Base-by-base conservation (phyloP, 1,140 invertebrate genomes). In the Caenorhabditis latens region DNA sequence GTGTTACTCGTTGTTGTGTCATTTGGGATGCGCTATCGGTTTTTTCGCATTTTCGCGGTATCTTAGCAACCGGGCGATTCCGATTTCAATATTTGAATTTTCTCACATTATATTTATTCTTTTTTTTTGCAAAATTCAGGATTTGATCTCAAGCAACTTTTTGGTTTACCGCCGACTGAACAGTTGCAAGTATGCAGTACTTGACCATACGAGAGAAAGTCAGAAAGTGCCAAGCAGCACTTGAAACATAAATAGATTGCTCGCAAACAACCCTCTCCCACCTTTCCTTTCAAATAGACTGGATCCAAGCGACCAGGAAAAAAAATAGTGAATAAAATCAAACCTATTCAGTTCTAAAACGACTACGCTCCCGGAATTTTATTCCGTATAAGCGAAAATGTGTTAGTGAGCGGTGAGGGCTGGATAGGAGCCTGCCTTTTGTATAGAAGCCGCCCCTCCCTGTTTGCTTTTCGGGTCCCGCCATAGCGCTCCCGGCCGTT, bases 391-490 rank as follows among this genome's bases (percentile, higher is more conserved):
- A 65, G 24, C 32, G 32, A 65, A 65, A 65, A 75, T 75, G 67
- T 75, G 67, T 75, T 75, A 75, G 13, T 46, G 67, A 48, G 40
- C 19, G 43, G 67, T n/a, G 19, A n/a, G 46, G 24, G 63, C 63
- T 67, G 21, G 63, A 19, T 67, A 16, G 63, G 63, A 40, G 24
- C 67, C 67, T 65, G 63, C 32, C 63, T 75, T 75, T 75, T 75
- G 67, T 75, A 75, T 75, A 9, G 43, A 46, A 75, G 67, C 67
- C 67, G 67, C 67, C 19, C 61, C 16, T 40, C 61, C 67, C 67
- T 75, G 67, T 75, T 75, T 75, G 67, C 67, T 75, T 75, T 75
- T 75, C 67, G 67, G 67, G 67, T 75, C 67, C 61, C 67, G 67
- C 67, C 67, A 75, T 75, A 43, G 67, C 67, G 42, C 67, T 75